A percentile compares a stretch with the other conserved stretches of the same genome.
Conservation (phyloP, 2,888 invertebrate genomes). For the Pammene aurita region DNA sequence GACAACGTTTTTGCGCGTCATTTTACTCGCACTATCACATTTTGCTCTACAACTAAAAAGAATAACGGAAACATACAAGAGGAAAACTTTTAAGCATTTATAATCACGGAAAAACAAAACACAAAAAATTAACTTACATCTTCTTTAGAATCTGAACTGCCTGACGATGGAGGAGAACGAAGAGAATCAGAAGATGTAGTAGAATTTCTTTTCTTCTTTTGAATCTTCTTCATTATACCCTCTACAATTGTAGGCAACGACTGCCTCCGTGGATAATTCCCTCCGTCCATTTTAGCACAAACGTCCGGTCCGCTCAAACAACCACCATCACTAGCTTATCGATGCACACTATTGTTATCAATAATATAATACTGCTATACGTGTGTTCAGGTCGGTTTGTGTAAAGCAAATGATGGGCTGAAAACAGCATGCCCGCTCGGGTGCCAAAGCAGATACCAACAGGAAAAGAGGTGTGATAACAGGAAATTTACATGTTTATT, state of each 20-base stretch:
- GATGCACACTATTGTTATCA: conserved; percentile 36
- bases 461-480: conserved; percentile 74
- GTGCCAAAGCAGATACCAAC: conserved; percentile 58
- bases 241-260: conserved; percentile 64
- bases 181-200: conserved; percentile 56
- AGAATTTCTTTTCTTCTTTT: conserved; percentile 53
- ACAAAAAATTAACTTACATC: conserved; percentile 50
- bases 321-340: conserved; percentile 35
- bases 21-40: conserved; percentile 8
- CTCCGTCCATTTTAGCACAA: conserved; percentile 46
- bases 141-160: conserved; percentile 39
- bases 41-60: background rate
- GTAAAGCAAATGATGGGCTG: conserved; percentile 74
- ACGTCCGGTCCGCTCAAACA: conserved; percentile 31
- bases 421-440: conserved; percentile 57
- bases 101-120: background rate
- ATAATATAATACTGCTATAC: conserved; percentile 50
- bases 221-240: conserved; percentile 53
- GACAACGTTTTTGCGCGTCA: conserved; percentile 53
- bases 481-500: conserved; percentile 55
- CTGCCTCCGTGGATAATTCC: conserved; percentile 52
- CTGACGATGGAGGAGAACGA: conserved; percentile 53
- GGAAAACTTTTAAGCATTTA: background rate
- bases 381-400: conserved; percentile 70
- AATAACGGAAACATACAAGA: background rate